Evolutionary conservation across 92 coral and sea anemone genomes (phyloP).

Genomic region (Umimayanthus chanpuru): DNA sequence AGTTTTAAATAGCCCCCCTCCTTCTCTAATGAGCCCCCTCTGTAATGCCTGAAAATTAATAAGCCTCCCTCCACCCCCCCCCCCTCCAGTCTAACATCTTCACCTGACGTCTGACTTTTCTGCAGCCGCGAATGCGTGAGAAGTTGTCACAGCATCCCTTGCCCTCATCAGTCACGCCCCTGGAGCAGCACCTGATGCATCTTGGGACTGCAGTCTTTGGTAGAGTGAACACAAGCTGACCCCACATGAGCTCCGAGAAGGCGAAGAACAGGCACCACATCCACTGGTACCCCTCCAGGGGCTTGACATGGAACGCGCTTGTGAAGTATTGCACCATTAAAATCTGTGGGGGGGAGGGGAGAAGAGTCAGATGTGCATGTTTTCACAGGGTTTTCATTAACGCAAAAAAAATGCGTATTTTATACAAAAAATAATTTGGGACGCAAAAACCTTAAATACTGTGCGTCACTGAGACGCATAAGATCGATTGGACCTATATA

Average conservation of each 20-base stretch:
- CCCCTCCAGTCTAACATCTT: background rate
- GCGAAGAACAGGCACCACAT: constrained; percentile 87
- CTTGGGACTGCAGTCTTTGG: constrained; percentile 77
- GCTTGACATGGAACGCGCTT: constrained; percentile 76
- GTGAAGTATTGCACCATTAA: constrained; percentile 79
- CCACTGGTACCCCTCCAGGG: constrained; percentile 89
- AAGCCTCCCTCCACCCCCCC: no score
- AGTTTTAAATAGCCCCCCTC: no score
- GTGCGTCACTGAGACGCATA: no score
- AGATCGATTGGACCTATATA: no score
- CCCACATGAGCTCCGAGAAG: constrained; percentile 88
- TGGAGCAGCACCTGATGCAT: constrained; percentile 70
- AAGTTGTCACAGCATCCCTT: constrained; percentile 67
- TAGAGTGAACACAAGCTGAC: constrained; percentile 76
- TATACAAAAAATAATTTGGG: no score
- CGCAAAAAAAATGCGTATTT: no score
- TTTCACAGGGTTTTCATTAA: no score
- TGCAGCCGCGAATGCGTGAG: constrained; percentile 69
- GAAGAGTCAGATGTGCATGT: background rate
- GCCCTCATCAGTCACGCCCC: constrained; percentile 59
- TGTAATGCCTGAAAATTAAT: no score
- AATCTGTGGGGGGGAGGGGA: constrained; percentile 51
- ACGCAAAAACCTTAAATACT: no score
- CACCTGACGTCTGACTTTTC: constrained; percentile 77
- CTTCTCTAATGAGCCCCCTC: no score